Percentiles rank a stretch among this genome's conserved stretches.
phyloP scores from a whole-genome alignment of 1,140 invertebrate species.

The Marisa cornuarietis region DNA sequence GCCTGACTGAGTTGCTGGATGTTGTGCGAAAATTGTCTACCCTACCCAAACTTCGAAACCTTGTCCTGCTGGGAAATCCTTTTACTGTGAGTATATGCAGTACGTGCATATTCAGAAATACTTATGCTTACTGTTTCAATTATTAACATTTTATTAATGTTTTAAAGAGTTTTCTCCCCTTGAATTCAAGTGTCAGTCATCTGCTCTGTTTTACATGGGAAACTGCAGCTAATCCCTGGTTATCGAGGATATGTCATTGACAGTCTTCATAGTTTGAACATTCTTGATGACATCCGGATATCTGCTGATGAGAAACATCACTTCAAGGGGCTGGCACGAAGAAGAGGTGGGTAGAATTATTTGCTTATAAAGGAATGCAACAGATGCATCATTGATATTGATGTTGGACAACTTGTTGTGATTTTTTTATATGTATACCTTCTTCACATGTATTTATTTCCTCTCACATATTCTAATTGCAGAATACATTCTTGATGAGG shows the following conservation, averaged over 20 bases:
- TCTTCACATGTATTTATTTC: background rate
- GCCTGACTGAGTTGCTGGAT: constrained; percentile 60
- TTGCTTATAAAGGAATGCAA: background rate
- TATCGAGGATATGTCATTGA: constrained; percentile 65
- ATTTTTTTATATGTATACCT: background rate
- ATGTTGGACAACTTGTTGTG: background rate
- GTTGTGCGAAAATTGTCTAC: constrained; percentile 55
- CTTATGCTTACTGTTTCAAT: background rate
- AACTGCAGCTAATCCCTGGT: constrained; percentile 55
- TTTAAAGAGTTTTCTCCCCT: background rate
- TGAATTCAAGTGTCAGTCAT: background rate
- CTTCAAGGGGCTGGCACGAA: constrained; percentile 57
- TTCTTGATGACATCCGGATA: constrained; percentile 63
- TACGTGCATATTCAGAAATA: too few species aligned
- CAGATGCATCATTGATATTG: background rate
- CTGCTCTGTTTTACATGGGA: background rate
- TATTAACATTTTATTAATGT: background rate
- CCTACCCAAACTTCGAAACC: constrained; percentile 59
- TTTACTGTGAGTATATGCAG: constrained; percentile 50
- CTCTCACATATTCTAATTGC: constrained; percentile 30
- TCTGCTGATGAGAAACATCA: constrained; percentile 63
- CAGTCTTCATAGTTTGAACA: constrained; percentile 50
- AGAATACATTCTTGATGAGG: constrained; percentile 62
- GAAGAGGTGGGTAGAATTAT: constrained; percentile 46
- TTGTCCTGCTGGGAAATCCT: constrained; percentile 62